Evolutionary conservation across 1,140 invertebrate species (phyloP), one percentile per base, ranked within the genome.

Genomic region (Drosophila funebris): DNA sequence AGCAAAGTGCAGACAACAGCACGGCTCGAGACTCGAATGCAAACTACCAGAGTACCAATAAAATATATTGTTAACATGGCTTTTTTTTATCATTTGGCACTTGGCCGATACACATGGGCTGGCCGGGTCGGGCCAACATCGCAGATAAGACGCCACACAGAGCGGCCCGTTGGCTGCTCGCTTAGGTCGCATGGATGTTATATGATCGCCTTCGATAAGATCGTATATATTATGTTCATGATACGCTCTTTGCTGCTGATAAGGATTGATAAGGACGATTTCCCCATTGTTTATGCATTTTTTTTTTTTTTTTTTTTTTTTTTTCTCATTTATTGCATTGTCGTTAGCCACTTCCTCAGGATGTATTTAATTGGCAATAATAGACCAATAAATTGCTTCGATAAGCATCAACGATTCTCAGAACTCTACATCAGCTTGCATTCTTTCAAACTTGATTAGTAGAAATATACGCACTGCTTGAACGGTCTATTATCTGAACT

Each of bases 41-140:
- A 53, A 80, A 90, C 89, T 90, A 90, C 62, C 64, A 53, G 78
- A 90, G 89, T 90, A 90, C 62, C 81, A 87, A 83, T 89, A 87
- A 87, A 84, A 90, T 90, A 85, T 68, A 87, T 77, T 87, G 81
- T 90, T 90, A 90, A 89, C 81, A 76, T 72, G 73, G 72, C 64
- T 76, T 89, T 88, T 73, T 76, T 88, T 88, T 87, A 81, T 82
- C 82, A 57, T 76, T 74, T 56, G 60, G 72, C 67, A 27, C 37
- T 43, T 43, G 33, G 29, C n/a, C 56, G 70, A 67, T 58, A 67
- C 71, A 36, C 53, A 48, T 48, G 36, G 22, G 27, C 33, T 70
- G 46, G 44, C 14, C 20, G 62, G 60, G 68, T 58, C 52, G 67
- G 41, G 58, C 60, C 68, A 64, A 56, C 29, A 43, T 44, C 48